Percentiles rank a stretch among this genome's conserved stretches.
These are phyloP conservation scores for Corvus moneduloides DNA, from an alignment of 2,113 vertebrate species.

Conservation along the genomic window DNA sequence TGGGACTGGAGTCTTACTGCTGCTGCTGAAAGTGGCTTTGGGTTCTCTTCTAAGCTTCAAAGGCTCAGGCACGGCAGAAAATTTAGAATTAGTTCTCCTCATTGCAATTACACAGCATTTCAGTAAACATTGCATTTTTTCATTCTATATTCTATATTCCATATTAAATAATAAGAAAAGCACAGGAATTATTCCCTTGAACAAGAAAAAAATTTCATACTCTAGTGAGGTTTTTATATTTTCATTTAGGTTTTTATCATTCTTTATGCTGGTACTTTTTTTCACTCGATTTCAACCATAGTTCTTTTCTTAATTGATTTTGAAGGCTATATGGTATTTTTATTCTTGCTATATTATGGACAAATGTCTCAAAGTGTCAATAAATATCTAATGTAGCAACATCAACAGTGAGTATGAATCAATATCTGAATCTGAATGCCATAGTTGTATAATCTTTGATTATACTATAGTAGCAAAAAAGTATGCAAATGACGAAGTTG, in stretches of 20 bases:
- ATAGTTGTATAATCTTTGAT: neutral
- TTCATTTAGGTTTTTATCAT: neutral
- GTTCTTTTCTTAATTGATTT: neutral
- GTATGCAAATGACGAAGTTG: neutral
- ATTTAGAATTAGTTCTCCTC: neutral
- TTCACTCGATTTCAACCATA: fast-evolving
- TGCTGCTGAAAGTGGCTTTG: neutral
- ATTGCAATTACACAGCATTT: neutral
- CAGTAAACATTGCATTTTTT: neutral
- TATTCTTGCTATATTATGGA: neutral
- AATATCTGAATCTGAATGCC: neutral
- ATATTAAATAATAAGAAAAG: neutral
- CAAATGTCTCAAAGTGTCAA: neutral
- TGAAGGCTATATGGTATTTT: neutral
- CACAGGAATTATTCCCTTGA: neutral
- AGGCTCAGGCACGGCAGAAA: neutral
- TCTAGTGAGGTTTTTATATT: neutral
- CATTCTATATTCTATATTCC: neutral
- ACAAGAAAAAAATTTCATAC: neutral
- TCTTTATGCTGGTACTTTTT: neutral
- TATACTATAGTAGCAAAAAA: neutral
- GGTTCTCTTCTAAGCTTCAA: neutral
- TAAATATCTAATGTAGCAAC: neutral
- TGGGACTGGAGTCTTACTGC: neutral
- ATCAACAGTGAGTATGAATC: neutral